A percentile compares a stretch with the other conserved stretches of the same genome.
phyloP scores from a whole-genome alignment of 2,797 vertebrate species.

The Alca torda region DNA sequence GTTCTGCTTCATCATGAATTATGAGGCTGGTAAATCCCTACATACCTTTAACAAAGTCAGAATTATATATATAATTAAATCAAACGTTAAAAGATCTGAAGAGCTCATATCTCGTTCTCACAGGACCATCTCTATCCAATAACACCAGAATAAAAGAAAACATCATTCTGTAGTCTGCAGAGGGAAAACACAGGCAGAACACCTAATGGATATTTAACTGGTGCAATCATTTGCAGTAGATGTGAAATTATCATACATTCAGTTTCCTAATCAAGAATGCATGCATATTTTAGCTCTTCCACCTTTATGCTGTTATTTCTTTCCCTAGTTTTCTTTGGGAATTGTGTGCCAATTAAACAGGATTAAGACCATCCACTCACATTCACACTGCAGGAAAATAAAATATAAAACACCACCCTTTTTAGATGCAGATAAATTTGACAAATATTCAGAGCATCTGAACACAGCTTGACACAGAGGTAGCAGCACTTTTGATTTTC shows the following conservation, averaged over 20 bases:
- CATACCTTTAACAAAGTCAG: not conserved
- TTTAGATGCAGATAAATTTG: not conserved
- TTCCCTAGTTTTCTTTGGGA: not conserved
- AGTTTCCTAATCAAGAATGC: not conserved
- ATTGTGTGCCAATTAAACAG: not conserved
- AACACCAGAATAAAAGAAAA: not conserved
- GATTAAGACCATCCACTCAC: not conserved
- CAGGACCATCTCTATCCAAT: not conserved
- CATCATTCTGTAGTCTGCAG: not conserved
- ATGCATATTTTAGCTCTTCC: not conserved
- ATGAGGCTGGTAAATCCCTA: not conserved
- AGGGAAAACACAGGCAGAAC: not conserved
- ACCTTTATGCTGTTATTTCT: not conserved
- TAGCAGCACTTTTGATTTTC: not conserved
- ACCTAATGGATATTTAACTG: not conserved
- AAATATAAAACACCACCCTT: not conserved
- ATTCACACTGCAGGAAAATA: not conserved
- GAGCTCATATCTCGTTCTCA: not conserved
- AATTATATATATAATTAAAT: conserved; percentile 8
- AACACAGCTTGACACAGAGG: not conserved
- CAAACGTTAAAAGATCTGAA: not conserved
- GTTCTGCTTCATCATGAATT: conserved; percentile 2
- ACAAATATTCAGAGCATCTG: not conserved
- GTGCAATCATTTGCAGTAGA: not conserved
- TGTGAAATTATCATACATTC: not conserved